Conservation (phyloP, 2,888 invertebrate species). For the Zhuqinia jingwanae region DNA sequence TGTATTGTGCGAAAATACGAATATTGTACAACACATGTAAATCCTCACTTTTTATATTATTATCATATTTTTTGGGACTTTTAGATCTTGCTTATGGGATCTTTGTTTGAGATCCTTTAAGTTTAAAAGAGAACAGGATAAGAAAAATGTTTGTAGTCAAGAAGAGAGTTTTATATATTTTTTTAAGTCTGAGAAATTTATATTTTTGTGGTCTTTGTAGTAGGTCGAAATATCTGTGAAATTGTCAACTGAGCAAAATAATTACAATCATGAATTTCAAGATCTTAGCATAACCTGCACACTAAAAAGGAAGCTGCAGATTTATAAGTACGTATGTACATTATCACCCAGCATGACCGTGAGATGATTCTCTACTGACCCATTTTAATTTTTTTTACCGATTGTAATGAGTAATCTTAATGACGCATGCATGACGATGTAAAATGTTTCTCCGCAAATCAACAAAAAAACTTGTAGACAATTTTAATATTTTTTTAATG, state of each 20-base stretch:
- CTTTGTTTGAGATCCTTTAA: too few relatives aligned
- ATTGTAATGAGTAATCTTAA: not conserved
- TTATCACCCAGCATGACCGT: not conserved
- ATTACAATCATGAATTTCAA: not conserved
- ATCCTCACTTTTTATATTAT: not conserved
- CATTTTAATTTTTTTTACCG: not conserved
- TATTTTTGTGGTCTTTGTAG: not conserved
- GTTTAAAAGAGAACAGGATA: not conserved
- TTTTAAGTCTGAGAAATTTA: not conserved
- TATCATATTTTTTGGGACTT: not conserved
- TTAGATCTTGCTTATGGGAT: too few relatives aligned
- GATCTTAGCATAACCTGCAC: too few relatives aligned
- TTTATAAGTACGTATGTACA: too few relatives aligned
- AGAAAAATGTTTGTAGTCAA: not conserved
- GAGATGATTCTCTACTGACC: not conserved
- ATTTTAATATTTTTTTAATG: not conserved
- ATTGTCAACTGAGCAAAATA: not conserved
- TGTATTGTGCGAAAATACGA: conserved; percentile 31
- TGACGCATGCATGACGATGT: too few relatives aligned
- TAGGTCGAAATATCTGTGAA: conserved; percentile 18
- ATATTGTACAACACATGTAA: not conserved
- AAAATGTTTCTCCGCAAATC: too few relatives aligned
- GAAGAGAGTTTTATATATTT: too few relatives aligned
- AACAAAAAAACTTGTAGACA: too few relatives aligned
- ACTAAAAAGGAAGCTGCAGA: too few relatives aligned